Evolutionary conservation across 2,113 vertebrate genomes (phyloP).

Genomic region (Hydropotes inermis): DNA sequence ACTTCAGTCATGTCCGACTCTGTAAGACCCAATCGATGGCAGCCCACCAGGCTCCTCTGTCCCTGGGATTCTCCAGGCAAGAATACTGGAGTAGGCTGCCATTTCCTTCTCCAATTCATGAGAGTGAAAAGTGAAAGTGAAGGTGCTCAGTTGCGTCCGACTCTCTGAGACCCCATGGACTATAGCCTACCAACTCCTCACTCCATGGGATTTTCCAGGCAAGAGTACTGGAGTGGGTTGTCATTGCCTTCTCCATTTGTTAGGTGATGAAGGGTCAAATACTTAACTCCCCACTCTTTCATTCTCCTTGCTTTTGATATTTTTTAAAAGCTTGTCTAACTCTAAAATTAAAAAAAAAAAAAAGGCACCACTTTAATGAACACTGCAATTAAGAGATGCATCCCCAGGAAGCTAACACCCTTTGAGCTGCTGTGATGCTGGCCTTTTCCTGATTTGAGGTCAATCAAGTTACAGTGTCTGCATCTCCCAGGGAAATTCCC

Average conservation of each 20-base stretch:
- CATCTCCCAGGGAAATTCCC: constrained; percentile 22
- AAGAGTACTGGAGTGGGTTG: not conserved
- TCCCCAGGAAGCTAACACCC: constrained; percentile 22
- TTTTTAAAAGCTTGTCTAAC: constrained; percentile 18
- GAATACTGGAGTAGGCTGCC: not conserved
- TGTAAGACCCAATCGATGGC: accelerated
- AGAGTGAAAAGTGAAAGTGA: not conserved
- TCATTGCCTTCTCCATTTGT: not conserved
- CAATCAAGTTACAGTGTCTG: constrained; percentile 27
- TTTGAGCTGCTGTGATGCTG: constrained; percentile 26
- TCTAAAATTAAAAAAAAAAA: not conserved
- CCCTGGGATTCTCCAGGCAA: not conserved
- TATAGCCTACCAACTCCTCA: not conserved
- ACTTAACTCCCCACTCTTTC: not conserved
- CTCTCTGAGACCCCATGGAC: not conserved
- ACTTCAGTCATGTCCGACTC: accelerated
- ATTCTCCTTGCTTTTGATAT: constrained; percentile 28
- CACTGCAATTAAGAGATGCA: constrained; percentile 34
- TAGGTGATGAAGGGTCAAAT: not conserved
- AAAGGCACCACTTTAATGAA: constrained; percentile 22
- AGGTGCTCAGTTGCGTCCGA: not conserved
- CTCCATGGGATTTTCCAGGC: not conserved
- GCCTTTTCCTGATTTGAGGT: constrained; percentile 55
- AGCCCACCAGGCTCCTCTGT: not conserved
- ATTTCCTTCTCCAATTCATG: not conserved